phyloP scores from a whole-genome alignment of 2,113 vertebrate species.

The Actenoides hombroni region DNA sequence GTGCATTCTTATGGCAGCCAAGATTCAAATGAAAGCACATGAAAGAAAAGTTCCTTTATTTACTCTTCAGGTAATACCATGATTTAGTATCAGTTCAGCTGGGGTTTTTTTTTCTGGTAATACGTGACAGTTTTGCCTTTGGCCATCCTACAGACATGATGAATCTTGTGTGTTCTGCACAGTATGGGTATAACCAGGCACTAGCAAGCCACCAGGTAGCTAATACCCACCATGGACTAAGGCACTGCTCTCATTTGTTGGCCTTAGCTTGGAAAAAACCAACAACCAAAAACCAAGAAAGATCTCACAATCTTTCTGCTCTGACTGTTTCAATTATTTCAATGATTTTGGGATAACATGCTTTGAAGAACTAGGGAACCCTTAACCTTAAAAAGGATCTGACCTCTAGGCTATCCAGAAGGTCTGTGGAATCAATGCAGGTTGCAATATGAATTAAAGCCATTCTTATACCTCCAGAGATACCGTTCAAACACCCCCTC shows the following conservation, averaged over 20 bases:
- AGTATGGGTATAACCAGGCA: background rate
- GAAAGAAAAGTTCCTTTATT: background rate
- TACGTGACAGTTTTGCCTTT: constrained; percentile 15
- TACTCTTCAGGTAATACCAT: background rate
- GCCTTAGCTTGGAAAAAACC: background rate
- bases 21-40: background rate
- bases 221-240: background rate
- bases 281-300: background rate
- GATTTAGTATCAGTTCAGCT: background rate
- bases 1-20: background rate
- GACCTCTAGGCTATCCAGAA: background rate
- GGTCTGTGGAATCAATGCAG: background rate
- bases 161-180: background rate
- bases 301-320: background rate
- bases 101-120: background rate
- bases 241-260: background rate
- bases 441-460: background rate
- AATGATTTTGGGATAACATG: background rate
- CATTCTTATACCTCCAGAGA: background rate
- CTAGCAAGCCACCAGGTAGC: background rate
- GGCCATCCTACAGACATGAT: background rate
- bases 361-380: background rate
- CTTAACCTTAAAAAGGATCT: background rate
- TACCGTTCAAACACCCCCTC: background rate
- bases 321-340: background rate